Conservation (phyloP, 2,888 invertebrate genomes). For the Sesia bembeciformis region DNA sequence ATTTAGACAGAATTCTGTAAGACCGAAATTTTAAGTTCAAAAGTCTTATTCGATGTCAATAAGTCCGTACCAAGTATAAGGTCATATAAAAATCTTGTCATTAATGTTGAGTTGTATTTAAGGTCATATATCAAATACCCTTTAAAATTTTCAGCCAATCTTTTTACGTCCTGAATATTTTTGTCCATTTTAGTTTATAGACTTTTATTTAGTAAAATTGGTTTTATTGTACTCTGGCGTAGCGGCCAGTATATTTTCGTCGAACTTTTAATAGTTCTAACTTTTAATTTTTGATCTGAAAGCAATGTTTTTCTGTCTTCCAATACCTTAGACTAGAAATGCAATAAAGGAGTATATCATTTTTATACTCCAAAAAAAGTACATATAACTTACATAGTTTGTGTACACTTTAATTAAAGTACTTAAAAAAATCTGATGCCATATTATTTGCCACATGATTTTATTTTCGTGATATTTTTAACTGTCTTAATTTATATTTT, state of each 20-base stretch:
- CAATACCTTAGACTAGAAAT: constrained; percentile 41
- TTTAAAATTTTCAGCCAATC: no score
- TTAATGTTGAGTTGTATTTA: no score
- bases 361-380: constrained; percentile 12
- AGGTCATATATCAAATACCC: no score
- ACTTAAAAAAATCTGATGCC: constrained; percentile 67
- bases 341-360: constrained; percentile 27
- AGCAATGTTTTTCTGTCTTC: constrained; percentile 70
- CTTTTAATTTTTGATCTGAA: constrained; percentile 51
- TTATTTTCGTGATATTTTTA: constrained; percentile 65
- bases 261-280: neutral
- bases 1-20: no score
- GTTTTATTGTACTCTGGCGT: constrained; percentile 45
- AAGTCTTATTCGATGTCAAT: no score
- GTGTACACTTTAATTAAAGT: constrained; percentile 52
- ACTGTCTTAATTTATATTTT: constrained; percentile 47
- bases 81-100: no score
- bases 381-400: constrained; percentile 9
- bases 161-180: constrained; percentile 18
- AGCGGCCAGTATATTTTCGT: constrained; percentile 47
- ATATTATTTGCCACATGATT: constrained; percentile 71
- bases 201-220: constrained; percentile 50
- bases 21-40: no score
- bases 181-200: constrained; percentile 63
- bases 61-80: no score